A percentile compares a stretch with the other conserved stretches of the same genome.
These are phyloP conservation scores for Cossypha polioptera DNA, from an alignment of 2,797 vertebrate genomes.

Conservation along the genomic window DNA sequence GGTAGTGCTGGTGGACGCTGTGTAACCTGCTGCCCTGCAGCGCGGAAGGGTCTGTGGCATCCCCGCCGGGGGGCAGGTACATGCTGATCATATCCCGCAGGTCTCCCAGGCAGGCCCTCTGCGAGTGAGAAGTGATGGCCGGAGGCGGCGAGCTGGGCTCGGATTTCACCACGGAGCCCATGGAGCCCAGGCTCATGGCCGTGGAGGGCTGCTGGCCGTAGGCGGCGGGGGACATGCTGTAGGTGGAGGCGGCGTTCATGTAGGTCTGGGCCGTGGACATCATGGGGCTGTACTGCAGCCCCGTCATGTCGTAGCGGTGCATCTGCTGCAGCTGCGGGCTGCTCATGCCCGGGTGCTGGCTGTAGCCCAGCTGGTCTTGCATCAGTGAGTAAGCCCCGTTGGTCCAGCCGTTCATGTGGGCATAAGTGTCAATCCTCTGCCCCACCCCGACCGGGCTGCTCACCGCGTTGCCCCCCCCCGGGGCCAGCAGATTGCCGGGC, in stretches of 20 bases:
- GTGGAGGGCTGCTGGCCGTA: constrained; percentile 87
- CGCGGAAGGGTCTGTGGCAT: constrained; percentile 88
- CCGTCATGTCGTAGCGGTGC: constrained; percentile 97
- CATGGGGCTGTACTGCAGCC: constrained; percentile 96
- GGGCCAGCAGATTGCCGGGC: constrained; percentile 89
- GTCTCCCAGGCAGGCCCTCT: constrained; percentile 95
- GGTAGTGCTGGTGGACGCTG: constrained; percentile 97
- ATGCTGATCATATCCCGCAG: constrained; percentile 99
- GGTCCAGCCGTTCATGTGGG: constrained; percentile 97
- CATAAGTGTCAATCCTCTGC: constrained; percentile 95
- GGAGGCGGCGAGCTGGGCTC: constrained; percentile 97
- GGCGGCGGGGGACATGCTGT: constrained; percentile 84
- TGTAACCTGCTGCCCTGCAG: constrained; percentile 92
- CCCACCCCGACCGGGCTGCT: constrained; percentile 90
- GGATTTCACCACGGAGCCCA: constrained; percentile 94
- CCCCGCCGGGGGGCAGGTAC: constrained; percentile 97
- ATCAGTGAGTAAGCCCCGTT: constrained; percentile 97
- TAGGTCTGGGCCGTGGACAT: constrained; percentile 96
- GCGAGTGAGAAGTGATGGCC: constrained; percentile 93
- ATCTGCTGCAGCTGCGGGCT: constrained; percentile 94
- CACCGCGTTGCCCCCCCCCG: constrained; percentile 81
- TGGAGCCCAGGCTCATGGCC: constrained; percentile 90
- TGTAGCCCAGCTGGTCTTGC: constrained; percentile 95
- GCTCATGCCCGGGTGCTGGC: constrained; percentile 94
- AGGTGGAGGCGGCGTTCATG: constrained; percentile 92